Conservation (phyloP, 2,113 vertebrate genomes). For the Mustela lutreola region DNA sequence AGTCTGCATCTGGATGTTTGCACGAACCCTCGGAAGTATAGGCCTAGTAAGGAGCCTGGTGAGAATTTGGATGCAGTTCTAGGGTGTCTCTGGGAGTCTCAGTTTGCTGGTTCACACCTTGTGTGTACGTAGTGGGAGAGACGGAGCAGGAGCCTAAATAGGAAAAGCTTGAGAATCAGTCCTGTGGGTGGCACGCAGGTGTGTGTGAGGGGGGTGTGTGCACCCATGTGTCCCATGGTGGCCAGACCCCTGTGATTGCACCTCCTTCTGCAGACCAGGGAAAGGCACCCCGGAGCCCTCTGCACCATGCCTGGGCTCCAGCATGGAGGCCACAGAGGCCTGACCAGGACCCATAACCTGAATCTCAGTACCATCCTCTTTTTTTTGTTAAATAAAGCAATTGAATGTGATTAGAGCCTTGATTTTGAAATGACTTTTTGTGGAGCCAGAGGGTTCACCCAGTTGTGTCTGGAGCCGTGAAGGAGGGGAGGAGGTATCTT, state of each 20-base stretch:
- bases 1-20: not conserved
- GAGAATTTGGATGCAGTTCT: not conserved
- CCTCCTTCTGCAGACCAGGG: not conserved
- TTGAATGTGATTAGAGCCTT: not conserved
- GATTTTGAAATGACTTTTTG: not conserved
- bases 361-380: not conserved
- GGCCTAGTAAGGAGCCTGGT: not conserved
- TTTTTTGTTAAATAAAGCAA: not conserved
- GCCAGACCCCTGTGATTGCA: not conserved
- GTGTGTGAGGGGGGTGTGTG: too few relatives aligned
- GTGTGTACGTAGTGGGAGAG: constrained; percentile 70
- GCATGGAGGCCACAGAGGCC: not conserved
- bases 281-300: not conserved
- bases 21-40: not conserved
- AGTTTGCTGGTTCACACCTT: constrained; percentile 25
- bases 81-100: not conserved
- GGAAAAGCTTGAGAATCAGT: constrained; percentile 32
- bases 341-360: not conserved
- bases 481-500: not conserved
- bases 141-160: constrained; percentile 43
- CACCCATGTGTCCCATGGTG: not conserved
- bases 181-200: too few relatives aligned
- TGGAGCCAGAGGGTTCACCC: not conserved
- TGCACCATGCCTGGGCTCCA: not conserved
- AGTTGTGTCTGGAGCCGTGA: not conserved